Conservation (phyloP, 2,113 vertebrate species). For the Nycticryphes semicollaris region DNA sequence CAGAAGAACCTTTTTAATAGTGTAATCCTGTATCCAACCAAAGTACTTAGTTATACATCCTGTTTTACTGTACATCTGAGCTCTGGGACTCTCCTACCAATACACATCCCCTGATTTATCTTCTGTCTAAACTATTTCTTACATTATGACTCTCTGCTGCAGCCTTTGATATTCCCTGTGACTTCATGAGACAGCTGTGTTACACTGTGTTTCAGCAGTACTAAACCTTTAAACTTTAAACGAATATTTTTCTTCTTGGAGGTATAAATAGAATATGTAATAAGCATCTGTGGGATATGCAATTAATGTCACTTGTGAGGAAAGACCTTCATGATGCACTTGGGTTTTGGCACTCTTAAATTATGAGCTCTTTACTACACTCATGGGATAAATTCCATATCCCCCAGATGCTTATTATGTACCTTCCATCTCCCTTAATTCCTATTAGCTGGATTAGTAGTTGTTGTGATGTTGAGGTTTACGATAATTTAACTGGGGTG, state of each 20-base stretch:
- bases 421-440: conserved; percentile 74
- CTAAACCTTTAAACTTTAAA: conserved; percentile 73
- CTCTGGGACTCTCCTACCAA: background rate
- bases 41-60: background rate
- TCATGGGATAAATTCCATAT: conserved; percentile 74
- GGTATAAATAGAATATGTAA: conserved; percentile 76
- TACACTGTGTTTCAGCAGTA: conserved; percentile 69
- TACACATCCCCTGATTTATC: conserved; percentile 27
- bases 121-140: conserved; percentile 35
- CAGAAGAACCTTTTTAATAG: background rate
- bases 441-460: conserved; percentile 73
- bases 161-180: conserved; percentile 64
- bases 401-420: conserved; percentile 70
- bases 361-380: conserved; percentile 70
- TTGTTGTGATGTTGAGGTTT: conserved; percentile 71
- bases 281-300: conserved; percentile 74
- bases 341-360: conserved; percentile 75
- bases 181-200: conserved; percentile 68
- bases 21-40: background rate
- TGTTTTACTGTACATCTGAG: conserved; percentile 36
- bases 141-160: conserved; percentile 21
- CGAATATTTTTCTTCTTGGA: conserved; percentile 71
- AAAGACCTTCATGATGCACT: conserved; percentile 73
- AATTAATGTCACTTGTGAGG: conserved; percentile 77
- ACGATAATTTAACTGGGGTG: conserved; percentile 70